A percentile compares a stretch with the other conserved stretches of the same genome.
These are phyloP conservation scores for Clavelina lepadiformis DNA, from an alignment of 23 tunicate genomes.

Conservation along the genomic window DNA sequence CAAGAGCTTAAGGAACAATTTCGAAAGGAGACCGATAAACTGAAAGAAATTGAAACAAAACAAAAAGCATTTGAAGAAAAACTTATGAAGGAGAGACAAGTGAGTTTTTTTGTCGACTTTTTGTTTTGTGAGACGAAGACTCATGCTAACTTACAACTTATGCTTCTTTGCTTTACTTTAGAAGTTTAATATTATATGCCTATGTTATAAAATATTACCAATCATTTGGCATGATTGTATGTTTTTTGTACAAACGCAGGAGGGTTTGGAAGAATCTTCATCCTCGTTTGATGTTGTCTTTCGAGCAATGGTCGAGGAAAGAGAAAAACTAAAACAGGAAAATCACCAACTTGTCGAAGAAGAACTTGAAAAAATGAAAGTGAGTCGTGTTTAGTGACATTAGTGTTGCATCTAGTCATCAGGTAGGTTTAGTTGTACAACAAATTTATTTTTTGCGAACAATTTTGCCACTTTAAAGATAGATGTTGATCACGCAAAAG, in stretches of 20 bases:
- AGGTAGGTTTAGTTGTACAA: no score
- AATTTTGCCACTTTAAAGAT: no score
- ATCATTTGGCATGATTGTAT: no score
- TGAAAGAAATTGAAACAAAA: constrained; percentile 32
- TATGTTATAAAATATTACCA: no score
- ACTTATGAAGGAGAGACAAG: constrained; percentile 63
- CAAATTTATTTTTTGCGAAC: no score
- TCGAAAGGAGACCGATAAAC: constrained; percentile 45
- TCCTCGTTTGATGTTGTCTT: constrained; percentile 70
- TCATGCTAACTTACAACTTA: background rate
- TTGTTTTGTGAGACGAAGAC: no score
- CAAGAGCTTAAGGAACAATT: constrained; percentile 60
- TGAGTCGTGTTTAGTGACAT: constrained; percentile 11
- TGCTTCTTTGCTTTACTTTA: no score
- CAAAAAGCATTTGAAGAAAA: constrained; percentile 48
- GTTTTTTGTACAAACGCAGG: no score
- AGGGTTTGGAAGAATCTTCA: constrained; percentile 57
- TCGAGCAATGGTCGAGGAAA: constrained; percentile 51
- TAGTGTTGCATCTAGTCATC: no score
- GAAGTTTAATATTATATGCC: no score
- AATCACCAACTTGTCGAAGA: constrained; percentile 75
- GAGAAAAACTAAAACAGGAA: constrained; percentile 53
- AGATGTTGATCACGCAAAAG: constrained; percentile 58
- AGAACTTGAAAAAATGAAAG: constrained; percentile 80
- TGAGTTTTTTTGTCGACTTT: background rate